A percentile compares a stretch with the other conserved stretches of the same genome.
These are phyloP conservation scores for Botia kubotai DNA, from an alignment of 2,797 vertebrate species.

Conservation along the genomic window DNA sequence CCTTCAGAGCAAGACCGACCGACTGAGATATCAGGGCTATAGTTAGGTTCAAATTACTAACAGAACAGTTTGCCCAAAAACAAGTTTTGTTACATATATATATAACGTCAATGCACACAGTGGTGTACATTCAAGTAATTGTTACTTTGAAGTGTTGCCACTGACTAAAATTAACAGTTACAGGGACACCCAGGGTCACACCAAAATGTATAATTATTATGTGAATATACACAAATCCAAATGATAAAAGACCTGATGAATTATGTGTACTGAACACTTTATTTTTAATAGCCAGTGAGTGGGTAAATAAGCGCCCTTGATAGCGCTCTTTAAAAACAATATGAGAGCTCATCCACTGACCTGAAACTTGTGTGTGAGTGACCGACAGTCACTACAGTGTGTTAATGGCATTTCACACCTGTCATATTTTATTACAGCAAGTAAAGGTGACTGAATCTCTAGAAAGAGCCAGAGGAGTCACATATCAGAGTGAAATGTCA, in stretches of 20 bases:
- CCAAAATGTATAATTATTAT: slow-evolving; percentile 1
- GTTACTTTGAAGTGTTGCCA: no score
- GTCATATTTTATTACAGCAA: slow-evolving; percentile 46
- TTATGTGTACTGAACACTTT: not conserved
- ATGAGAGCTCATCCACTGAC: slow-evolving; percentile 17
- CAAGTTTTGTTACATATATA: no score
- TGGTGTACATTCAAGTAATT: no score
- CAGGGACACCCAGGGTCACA: not conserved
- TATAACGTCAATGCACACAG: no score
- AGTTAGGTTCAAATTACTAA: not conserved
- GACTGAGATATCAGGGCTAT: not conserved
- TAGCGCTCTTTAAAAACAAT: slow-evolving; percentile 28
- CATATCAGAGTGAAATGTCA: not conserved
- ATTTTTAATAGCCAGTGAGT: slow-evolving; percentile 14
- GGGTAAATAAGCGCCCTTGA: not conserved
- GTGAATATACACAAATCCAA: not conserved
- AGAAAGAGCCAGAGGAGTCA: not conserved
- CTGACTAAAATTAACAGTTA: not conserved
- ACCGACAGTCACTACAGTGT: slow-evolving; percentile 37
- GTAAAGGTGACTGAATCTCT: slow-evolving; percentile 30
- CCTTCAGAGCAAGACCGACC: not conserved
- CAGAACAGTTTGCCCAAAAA: no score
- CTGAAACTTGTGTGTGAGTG: slow-evolving; percentile 30
- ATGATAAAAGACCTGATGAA: not conserved
- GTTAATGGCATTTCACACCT: slow-evolving; percentile 52